phyloP scores from a whole-genome alignment of 2,797 vertebrate genomes.

The Hylomyscus alleni region DNA sequence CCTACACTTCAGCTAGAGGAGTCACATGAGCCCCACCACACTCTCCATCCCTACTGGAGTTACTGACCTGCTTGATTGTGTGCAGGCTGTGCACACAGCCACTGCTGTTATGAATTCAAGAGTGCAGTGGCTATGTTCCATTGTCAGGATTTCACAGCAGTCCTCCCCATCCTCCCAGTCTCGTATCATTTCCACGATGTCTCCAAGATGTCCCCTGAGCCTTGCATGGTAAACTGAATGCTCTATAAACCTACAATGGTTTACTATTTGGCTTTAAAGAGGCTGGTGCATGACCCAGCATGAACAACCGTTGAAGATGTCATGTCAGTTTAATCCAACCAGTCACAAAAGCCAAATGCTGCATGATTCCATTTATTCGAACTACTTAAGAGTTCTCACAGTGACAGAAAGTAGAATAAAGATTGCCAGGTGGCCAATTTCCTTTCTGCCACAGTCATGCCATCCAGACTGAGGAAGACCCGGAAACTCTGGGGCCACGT shows the following conservation, averaged over 20 bases:
- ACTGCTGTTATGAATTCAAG: background rate
- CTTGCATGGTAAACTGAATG: background rate
- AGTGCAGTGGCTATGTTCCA: background rate
- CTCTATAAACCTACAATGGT: background rate
- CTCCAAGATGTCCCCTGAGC: background rate
- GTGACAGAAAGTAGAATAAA: background rate
- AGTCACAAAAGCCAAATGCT: background rate
- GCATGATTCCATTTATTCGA: background rate
- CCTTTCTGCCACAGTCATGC: too few relatives aligned
- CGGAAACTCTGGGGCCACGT: too few relatives aligned
- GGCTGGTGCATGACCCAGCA: background rate
- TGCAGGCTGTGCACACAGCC: too few relatives aligned
- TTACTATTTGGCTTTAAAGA: background rate
- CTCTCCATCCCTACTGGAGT: background rate
- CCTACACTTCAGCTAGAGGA: too few relatives aligned
- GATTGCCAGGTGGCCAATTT: background rate
- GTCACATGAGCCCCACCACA: background rate
- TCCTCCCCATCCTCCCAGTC: background rate
- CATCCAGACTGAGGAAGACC: too few relatives aligned
- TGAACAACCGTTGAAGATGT: background rate
- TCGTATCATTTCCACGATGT: background rate
- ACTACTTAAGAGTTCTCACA: background rate
- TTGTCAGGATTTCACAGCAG: too few relatives aligned
- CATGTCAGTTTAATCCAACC: background rate
- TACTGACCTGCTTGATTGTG: background rate